Percentiles rank a stretch among this genome's conserved stretches.
These are phyloP conservation scores for Cryptosula pallasiana DNA, from an alignment of 2,888 invertebrate species.

Conservation along the genomic window DNA sequence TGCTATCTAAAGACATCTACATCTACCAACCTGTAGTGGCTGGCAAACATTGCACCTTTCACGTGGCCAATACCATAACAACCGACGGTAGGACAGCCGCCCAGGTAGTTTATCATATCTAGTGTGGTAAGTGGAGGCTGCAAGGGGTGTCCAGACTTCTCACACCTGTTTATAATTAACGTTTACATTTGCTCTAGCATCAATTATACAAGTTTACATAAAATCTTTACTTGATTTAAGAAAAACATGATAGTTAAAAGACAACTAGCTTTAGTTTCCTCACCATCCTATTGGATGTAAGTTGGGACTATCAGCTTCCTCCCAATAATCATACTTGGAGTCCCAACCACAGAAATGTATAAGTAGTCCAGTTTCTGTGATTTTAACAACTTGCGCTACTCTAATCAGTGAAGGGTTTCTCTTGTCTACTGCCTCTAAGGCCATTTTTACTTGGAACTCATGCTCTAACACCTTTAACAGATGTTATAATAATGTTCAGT, in stretches of 20 bases:
- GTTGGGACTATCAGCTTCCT: conserved; percentile 84
- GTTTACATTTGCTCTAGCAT: too few species aligned
- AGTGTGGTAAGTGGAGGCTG: conserved; percentile 72
- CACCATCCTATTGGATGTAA: conserved; percentile 84
- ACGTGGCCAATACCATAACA: conserved; percentile 89
- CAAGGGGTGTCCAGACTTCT: conserved; percentile 71
- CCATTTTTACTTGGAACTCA: conserved; percentile 77
- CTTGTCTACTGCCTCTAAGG: conserved; percentile 80
- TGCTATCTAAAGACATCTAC: too few species aligned
- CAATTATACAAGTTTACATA: too few species aligned
- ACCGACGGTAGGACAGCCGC: conserved; percentile 73
- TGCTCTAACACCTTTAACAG: conserved; percentile 39
- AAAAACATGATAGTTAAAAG: too few species aligned
- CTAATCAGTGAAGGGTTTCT: conserved; percentile 72
- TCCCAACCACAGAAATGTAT: conserved; percentile 88
- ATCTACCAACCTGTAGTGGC: conserved; percentile 53
- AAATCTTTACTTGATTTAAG: too few species aligned
- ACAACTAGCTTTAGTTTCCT: too few species aligned
- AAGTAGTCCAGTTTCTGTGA: conserved; percentile 67
- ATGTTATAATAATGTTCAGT: too few species aligned
- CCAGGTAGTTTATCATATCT: conserved; percentile 59
- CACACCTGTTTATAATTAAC: neutral
- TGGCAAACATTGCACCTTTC: conserved; percentile 69
- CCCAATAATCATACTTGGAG: conserved; percentile 75
- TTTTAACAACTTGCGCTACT: conserved; percentile 72